Percentiles rank a stretch among this genome's conserved stretches.
These are phyloP conservation scores for Aspidoscelis tigris DNA, from an alignment of 2,113 vertebrate genomes.

Conservation along the genomic window DNA sequence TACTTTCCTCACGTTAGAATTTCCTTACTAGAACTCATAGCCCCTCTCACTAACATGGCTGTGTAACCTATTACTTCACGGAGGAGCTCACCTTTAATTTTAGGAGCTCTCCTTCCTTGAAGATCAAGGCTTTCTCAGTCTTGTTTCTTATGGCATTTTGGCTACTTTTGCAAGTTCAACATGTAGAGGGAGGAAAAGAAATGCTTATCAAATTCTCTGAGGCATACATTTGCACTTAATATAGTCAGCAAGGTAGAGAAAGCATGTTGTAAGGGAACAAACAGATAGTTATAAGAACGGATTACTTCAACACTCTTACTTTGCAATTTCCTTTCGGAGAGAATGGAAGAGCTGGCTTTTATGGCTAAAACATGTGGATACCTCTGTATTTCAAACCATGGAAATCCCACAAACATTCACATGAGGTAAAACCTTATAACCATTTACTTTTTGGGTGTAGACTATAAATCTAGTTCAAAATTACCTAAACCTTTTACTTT, in stretches of 20 bases:
- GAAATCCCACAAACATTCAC: background rate
- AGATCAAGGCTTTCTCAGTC: background rate
- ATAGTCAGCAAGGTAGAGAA: background rate
- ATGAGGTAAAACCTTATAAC: background rate
- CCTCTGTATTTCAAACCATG: background rate
- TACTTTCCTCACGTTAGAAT: background rate
- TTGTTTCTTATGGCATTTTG: background rate
- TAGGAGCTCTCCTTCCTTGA: background rate
- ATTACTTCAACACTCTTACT: background rate
- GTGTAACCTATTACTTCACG: background rate
- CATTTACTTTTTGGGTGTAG: background rate
- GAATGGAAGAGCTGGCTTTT: background rate
- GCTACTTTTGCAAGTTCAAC: background rate
- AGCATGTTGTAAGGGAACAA: background rate
- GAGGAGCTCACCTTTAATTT: background rate
- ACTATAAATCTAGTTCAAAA: background rate
- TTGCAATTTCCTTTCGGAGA: background rate
- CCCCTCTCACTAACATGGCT: background rate
- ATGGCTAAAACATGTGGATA: background rate
- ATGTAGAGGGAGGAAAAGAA: background rate
- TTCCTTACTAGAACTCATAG: background rate
- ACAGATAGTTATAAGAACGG: too few species aligned
- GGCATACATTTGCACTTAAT: too few species aligned
- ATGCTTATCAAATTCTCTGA: background rate
- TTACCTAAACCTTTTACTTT: conserved; percentile 21